Conservation (phyloP, 2,797 vertebrate genomes). For the Premnoplex brunnescens region DNA sequence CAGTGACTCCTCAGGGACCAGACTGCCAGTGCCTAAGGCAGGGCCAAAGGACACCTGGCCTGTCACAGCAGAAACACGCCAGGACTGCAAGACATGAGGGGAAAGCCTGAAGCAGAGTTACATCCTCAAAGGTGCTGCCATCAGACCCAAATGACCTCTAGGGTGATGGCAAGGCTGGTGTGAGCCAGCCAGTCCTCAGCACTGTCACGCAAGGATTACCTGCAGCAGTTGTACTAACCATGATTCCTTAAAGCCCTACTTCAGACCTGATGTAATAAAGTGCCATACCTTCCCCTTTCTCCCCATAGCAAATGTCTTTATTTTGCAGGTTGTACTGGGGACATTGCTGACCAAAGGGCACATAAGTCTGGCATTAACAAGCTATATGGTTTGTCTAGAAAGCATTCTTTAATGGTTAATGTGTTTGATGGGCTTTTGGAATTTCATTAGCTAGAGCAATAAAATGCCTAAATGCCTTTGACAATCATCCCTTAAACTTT, state of each 20-base stretch:
- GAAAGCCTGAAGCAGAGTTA: background rate
- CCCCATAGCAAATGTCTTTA: background rate
- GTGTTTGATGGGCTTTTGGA: background rate
- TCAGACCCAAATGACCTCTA: background rate
- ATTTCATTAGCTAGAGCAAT: background rate
- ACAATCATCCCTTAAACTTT: background rate
- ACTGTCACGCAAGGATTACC: background rate
- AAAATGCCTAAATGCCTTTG: background rate
- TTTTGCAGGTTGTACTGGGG: background rate
- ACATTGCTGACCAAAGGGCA: background rate
- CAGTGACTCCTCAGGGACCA: background rate
- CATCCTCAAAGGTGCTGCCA: background rate
- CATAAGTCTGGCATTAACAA: background rate
- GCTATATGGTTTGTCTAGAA: background rate
- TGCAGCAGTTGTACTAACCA: background rate
- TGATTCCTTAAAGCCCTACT: background rate
- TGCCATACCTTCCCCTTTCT: background rate
- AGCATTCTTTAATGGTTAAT: background rate
- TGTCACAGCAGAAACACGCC: background rate
- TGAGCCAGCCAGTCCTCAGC: background rate
- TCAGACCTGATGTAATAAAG: background rate
- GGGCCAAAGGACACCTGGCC: background rate
- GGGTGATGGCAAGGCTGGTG: fast-evolving
- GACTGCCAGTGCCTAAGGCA: background rate
- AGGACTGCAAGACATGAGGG: background rate